Percentiles rank a stretch among this genome's conserved stretches.
phyloP scores from a whole-genome alignment of 2,797 vertebrate species.

The Poecile montanus region DNA sequence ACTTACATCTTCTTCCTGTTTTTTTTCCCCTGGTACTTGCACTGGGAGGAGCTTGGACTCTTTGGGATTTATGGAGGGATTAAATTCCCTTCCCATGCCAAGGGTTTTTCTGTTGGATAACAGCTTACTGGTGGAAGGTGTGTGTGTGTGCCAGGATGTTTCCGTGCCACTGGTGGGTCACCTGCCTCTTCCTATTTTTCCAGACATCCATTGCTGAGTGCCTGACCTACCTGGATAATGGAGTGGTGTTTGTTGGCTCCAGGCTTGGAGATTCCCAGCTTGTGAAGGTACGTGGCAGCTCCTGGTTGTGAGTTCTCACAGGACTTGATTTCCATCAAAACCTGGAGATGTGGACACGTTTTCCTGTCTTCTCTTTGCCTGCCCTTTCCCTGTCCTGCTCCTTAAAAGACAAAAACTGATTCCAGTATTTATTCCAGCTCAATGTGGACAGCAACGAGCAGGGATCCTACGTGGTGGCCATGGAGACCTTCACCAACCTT shows the following conservation, averaged over 20 bases:
- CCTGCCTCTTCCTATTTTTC: neutral
- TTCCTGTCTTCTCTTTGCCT: neutral
- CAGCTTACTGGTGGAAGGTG: neutral
- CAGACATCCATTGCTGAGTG: conserved; percentile 98
- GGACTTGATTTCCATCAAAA: neutral
- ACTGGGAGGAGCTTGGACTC: neutral
- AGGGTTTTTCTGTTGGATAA: neutral
- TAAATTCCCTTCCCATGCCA: neutral
- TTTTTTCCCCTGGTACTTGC: neutral
- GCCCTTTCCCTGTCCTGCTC: neutral
- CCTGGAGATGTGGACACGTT: neutral
- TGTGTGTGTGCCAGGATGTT: neutral
- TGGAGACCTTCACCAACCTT: conserved; percentile 99
- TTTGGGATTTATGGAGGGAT: neutral
- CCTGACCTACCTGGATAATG: conserved; percentile 96
- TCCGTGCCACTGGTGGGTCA: neutral
- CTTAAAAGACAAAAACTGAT: neutral
- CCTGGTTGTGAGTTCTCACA: neutral
- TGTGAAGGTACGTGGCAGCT: conserved; percentile 85
- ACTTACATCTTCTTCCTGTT: fast-evolving
- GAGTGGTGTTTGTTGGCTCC: conserved; percentile 97
- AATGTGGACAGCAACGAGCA: conserved; percentile 98
- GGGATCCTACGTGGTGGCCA: conserved; percentile 95
- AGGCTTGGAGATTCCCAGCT: conserved; percentile 97
- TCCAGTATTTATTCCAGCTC: conserved; percentile 77